These are phyloP conservation scores for Macropodus opercularis DNA, from an alignment of 2,797 vertebrate species.

Conservation along the genomic window DNA sequence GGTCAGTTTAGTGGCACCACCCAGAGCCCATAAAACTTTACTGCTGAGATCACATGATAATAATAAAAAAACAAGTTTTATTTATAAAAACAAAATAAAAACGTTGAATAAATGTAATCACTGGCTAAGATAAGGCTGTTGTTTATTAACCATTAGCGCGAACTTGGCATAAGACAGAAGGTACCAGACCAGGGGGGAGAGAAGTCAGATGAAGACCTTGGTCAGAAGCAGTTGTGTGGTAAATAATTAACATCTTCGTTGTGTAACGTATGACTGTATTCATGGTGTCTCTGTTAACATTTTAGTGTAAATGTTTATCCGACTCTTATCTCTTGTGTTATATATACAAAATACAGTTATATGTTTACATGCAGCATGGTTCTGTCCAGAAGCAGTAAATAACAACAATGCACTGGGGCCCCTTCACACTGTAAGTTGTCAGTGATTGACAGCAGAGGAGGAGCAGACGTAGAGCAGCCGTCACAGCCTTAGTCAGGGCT, in stretches of 20 bases:
- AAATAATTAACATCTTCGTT: slow-evolving; percentile 53
- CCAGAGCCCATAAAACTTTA: no score
- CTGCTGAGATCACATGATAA: no score
- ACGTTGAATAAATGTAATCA: neutral
- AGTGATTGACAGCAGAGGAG: neutral
- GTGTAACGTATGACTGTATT: neutral
- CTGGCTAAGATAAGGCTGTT: slow-evolving; percentile 7
- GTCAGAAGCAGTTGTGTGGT: slow-evolving; percentile 1
- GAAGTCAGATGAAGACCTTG: slow-evolving; percentile 17
- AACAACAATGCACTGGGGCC: fast-evolving
- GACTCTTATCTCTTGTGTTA: neutral
- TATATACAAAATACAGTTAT: neutral
- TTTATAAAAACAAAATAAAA: no score
- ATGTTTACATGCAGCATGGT: neutral
- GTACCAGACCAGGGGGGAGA: neutral
- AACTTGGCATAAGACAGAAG: neutral
- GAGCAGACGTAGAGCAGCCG: neutral
- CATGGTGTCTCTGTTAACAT: neutral
- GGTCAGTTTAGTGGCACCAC: no score
- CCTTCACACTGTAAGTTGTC: neutral
- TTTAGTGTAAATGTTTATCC: neutral
- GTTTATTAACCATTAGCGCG: slow-evolving; percentile 27
- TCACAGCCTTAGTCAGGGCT: neutral
- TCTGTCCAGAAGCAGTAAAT: neutral
- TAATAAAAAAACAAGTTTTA: no score